phyloP scores from a whole-genome alignment of 1,140 invertebrate genomes.

The Prorops nasuta region DNA sequence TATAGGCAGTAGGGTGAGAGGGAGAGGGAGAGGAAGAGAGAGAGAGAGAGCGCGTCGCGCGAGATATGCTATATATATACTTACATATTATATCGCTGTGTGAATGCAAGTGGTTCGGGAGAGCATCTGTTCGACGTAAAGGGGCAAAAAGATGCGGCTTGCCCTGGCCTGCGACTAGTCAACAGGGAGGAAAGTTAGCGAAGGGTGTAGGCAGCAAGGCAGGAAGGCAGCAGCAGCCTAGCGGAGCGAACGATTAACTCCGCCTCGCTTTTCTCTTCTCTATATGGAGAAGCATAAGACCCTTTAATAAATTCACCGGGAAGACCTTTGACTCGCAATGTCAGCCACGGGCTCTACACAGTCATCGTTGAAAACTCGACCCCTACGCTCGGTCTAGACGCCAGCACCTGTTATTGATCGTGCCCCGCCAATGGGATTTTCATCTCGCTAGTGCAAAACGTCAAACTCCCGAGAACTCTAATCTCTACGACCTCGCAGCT shows the following conservation, averaged over 20 bases:
- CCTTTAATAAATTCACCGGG: constrained; percentile 28
- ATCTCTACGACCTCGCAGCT: no score
- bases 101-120: no score
- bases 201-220: no score
- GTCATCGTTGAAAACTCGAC: constrained; percentile 27
- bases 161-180: no score
- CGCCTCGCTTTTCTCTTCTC: constrained; percentile 8
- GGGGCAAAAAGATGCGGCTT: no score
- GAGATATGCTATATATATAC: no score
- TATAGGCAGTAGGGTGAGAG: no score
- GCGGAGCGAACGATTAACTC: constrained; percentile 11
- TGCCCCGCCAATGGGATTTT: constrained; percentile 28
- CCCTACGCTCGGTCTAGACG: constrained; percentile 29
- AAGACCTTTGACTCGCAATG: constrained; percentile 31
- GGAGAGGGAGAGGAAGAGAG: not conserved
- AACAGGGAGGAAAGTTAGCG: no score
- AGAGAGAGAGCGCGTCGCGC: not conserved
- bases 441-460: constrained; percentile 27
- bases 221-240: no score
- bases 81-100: no score
- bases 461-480: constrained; percentile 19
- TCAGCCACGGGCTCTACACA: constrained; percentile 18
- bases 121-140: no score
- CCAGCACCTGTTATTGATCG: constrained; percentile 32
- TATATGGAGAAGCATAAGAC: constrained; percentile 5